phyloP scores from a whole-genome alignment of 2,888 invertebrate genomes.

The Rhingia campestris region DNA sequence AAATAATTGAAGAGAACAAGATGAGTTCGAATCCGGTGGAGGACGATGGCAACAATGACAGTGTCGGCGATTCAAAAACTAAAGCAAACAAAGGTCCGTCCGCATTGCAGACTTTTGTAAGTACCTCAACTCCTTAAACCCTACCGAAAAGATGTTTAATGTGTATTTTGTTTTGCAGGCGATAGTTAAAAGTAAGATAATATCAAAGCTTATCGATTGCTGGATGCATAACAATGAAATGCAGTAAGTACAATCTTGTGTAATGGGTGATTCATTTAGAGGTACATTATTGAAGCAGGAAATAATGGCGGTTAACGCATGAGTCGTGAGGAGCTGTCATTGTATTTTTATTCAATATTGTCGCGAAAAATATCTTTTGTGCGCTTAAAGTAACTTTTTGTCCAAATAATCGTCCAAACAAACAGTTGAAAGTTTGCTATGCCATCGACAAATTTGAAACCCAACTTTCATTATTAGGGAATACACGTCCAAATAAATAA shows the following conservation, averaged over 20 bases:
- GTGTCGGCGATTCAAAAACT: constrained; percentile 51
- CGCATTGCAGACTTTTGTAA: constrained; percentile 85
- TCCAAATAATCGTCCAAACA: no score
- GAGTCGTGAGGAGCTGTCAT: no score
- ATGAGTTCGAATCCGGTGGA: constrained; percentile 42
- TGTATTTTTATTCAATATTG: no score
- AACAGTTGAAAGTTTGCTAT: no score
- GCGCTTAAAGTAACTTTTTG: no score
- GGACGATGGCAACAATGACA: constrained; percentile 50
- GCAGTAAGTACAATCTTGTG: constrained; percentile 86
- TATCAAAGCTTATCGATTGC: constrained; percentile 90
- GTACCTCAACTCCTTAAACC: constrained; percentile 69
- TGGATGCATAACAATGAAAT: constrained; percentile 91
- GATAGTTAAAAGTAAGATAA: constrained; percentile 90
- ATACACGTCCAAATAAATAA: no score
- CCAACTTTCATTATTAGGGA: no score
- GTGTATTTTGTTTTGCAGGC: constrained; percentile 84
- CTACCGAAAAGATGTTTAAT: neutral
- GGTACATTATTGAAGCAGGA: no score
- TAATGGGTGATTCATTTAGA: neutral
- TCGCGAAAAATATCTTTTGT: no score
- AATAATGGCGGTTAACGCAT: no score
- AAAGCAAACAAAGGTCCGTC: constrained; percentile 77
- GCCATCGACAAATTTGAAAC: no score
- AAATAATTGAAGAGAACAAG: constrained; percentile 57